Percentiles rank a stretch among this genome's conserved stretches.
Conservation (phyloP, 2,888 invertebrate genomes). For the Euzetes globulus region DNA sequence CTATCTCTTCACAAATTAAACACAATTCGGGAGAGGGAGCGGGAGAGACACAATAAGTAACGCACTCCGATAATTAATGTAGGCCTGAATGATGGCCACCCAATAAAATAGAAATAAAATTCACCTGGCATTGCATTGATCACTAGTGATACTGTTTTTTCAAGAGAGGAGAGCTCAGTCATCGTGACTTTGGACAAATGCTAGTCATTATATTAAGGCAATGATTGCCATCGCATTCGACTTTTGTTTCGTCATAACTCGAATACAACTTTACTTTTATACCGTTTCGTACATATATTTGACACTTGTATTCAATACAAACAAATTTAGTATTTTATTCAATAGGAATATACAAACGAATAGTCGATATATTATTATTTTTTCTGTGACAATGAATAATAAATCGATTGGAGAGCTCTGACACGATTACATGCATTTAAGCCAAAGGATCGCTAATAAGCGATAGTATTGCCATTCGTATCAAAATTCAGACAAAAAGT, state of each 20-base stretch:
- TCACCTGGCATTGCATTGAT: conserved; percentile 23
- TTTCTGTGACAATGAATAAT: conserved; percentile 24
- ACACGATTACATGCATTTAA: conserved; percentile 25
- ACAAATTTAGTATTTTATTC: conserved; percentile 1
- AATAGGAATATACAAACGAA: neutral
- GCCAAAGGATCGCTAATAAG: neutral
- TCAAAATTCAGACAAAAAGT: neutral
- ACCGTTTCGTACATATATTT: neutral
- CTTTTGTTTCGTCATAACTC: neutral
- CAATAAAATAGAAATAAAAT: conserved; percentile 26
- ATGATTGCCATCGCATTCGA: neutral
- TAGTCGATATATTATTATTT: neutral
- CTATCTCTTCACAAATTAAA: neutral
- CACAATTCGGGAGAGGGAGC: neutral
- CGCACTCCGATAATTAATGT: neutral
- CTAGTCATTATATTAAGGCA: neutral
- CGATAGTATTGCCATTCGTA: neutral
- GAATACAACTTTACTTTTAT: neutral
- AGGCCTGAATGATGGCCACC: conserved; percentile 14
- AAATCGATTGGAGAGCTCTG: conserved; percentile 16
- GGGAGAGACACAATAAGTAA: neutral
- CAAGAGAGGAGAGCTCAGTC: conserved; percentile 17
- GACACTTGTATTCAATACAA: conserved; percentile 19
- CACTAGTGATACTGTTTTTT: conserved; percentile 5
- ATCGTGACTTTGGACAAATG: conserved; percentile 28